Conservation (phyloP, 2,797 vertebrate genomes). For the Microcaecilia unicolor region DNA sequence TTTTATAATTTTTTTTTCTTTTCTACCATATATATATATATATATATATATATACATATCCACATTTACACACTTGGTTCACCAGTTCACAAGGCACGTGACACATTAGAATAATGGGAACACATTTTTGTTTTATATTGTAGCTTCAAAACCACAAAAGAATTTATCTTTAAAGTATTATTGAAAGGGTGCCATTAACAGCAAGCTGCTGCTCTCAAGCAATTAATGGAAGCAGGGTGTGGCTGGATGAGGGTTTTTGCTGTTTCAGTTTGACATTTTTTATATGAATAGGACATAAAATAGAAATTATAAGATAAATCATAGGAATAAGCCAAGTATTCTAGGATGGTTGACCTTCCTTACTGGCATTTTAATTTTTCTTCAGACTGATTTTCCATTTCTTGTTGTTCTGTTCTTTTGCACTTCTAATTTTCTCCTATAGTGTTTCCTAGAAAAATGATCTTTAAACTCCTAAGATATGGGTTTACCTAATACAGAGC, state of each 20-base stretch:
- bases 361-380: too few relatives aligned
- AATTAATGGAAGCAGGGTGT: constrained; percentile 89
- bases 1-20: constrained; percentile 79
- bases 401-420: too few relatives aligned
- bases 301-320: too few relatives aligned
- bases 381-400: too few relatives aligned
- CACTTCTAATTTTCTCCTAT: too few relatives aligned
- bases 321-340: too few relatives aligned
- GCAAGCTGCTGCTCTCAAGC: constrained; percentile 63
- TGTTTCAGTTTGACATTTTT: constrained; percentile 44
- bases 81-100: constrained; percentile 74
- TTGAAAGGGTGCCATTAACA: constrained; percentile 88
- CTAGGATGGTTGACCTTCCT: too few relatives aligned
- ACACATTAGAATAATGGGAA: constrained; percentile 96
- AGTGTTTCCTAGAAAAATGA: too few relatives aligned
- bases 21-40: constrained; percentile 65
- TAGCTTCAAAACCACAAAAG: constrained; percentile 94
- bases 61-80: constrained; percentile 73
- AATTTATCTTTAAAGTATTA: constrained; percentile 92
- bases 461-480: too few relatives aligned
- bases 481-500: too few relatives aligned
- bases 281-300: constrained; percentile 38
- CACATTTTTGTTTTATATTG: constrained; percentile 85
- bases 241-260: constrained; percentile 52
- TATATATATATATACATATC: constrained; percentile 70